Percentiles rank a stretch among this genome's conserved stretches.
Conservation (phyloP, 2,113 vertebrate genomes). For the Syngnathus scovelli region DNA sequence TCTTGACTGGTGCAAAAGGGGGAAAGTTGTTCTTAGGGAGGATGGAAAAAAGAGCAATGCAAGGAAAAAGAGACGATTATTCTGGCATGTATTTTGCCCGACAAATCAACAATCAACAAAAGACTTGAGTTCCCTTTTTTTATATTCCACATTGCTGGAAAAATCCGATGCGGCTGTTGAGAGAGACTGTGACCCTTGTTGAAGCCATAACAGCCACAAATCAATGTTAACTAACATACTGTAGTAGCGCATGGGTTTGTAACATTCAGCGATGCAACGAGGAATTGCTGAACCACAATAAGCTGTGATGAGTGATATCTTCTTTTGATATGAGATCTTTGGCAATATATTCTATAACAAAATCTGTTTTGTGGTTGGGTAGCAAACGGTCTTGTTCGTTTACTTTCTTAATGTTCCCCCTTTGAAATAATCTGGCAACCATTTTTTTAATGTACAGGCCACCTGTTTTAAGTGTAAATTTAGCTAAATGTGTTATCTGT, state of each 20-base stretch:
- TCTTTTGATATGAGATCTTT: constrained; percentile 69
- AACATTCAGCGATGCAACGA: constrained; percentile 63
- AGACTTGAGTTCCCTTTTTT: constrained; percentile 35
- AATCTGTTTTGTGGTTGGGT: constrained; percentile 60
- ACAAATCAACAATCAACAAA: constrained; percentile 27
- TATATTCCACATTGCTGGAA: constrained; percentile 48
- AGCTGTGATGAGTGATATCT: constrained; percentile 49
- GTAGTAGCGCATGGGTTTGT: constrained; percentile 71
- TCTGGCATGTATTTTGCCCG: constrained; percentile 38
- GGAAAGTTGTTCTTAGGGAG: constrained; percentile 60
- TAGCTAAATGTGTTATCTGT: constrained; percentile 67
- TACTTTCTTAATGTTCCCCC: constrained; percentile 41
- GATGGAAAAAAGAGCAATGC: constrained; percentile 54
- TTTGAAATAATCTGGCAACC: constrained; percentile 45
- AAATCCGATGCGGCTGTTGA: constrained; percentile 40
- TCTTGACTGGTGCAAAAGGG: constrained; percentile 29
- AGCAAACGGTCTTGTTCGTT: constrained; percentile 52
- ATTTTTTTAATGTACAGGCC: constrained; percentile 67
- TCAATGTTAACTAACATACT: constrained; percentile 48
- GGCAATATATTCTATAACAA: constrained; percentile 67
- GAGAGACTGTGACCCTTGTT: constrained; percentile 32
- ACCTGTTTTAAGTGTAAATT: constrained; percentile 67
- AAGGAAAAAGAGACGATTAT: constrained; percentile 25
- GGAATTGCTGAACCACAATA: constrained; percentile 52
- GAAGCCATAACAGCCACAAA: constrained; percentile 62